Base-by-base conservation (phyloP, 2,888 invertebrate genomes). In the Drosophila merina region DNA sequence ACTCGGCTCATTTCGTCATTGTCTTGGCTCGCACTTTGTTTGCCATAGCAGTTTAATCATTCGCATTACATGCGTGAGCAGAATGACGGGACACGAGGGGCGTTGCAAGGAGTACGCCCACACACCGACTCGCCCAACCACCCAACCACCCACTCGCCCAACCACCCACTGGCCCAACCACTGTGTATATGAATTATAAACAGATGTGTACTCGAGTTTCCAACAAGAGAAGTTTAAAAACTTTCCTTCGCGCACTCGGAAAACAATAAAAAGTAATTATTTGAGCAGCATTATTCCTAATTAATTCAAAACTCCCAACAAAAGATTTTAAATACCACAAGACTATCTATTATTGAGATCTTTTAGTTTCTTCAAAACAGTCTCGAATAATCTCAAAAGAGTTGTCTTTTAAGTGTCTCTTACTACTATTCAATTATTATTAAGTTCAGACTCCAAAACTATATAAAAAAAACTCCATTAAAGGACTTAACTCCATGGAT, bases 11-110 rank as follows among this genome's bases (percentile, higher is more conserved):
- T 79, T 85, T 82, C 79, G 77, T 81, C 81, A 88, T 72, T 86
- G 88, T 76, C 80, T 88, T 81, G 76, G 66, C 55, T 26, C 66
- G 79, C 69, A 85, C 76, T 85, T 72, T 79, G 83, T 86, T 83
- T 74, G 80, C 77, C 69, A 72, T 72, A 70, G 74, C 82, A 88
- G 86, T 76, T 82, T 88, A 82, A 83, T 82, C 82, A 88, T 83
- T 63, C 71, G 69, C 79, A 83, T 86, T 86, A 76, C 72, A 75
- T 63, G 58, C 67, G 58, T 63, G 67, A 60, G 45, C 50, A 50
- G 5, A 20, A 25, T 10, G 44, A 7, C 45, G 26, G 9, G 48
- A 20, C 47, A 14, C 26, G 44, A 33, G 12, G 6, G 33, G 52
- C 36, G 14, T 20, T 48, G 8, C 38, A 36, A 28, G 10, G 10